Evolutionary conservation across 2,113 vertebrate species (phyloP).

Genomic region (Fulica atra): DNA sequence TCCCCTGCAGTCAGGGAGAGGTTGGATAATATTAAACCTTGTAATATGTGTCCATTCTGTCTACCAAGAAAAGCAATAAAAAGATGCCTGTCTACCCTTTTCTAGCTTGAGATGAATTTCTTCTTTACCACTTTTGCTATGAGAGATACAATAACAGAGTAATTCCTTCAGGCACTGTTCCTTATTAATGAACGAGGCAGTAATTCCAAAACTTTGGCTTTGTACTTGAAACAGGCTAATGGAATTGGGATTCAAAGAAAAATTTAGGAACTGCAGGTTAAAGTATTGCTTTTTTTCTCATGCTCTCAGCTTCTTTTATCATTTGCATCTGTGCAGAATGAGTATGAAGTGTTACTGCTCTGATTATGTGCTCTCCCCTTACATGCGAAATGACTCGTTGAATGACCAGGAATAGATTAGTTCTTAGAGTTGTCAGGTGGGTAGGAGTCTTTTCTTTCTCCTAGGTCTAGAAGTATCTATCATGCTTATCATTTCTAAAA

Average conservation of each 20-base stretch:
- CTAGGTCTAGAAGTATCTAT: not conserved
- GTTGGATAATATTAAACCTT: not conserved
- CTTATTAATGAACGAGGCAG: not conserved
- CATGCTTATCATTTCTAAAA: not conserved
- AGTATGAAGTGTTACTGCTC: not conserved
- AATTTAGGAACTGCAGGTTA: not conserved
- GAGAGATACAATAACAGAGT: not conserved
- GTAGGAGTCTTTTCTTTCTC: not conserved
- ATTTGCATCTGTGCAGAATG: not conserved
- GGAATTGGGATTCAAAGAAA: not conserved
- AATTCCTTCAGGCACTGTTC: not conserved
- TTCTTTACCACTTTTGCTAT: not conserved
- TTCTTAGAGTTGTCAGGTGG: not conserved
- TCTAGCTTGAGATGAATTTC: not conserved
- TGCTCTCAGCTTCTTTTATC: not conserved
- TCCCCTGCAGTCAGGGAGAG: not conserved
- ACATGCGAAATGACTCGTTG: not conserved
- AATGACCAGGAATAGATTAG: not conserved
- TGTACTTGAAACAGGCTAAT: not conserved
- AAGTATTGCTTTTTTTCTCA: not conserved
- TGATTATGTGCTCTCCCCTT: not conserved
- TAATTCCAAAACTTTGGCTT: not conserved
- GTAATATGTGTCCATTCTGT: not conserved
- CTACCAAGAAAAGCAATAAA: constrained; percentile 21
- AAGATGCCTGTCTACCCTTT: not conserved